Percentiles rank a stretch among this genome's conserved stretches.
phyloP scores from a whole-genome alignment of 2,113 vertebrate genomes.

The Scomber colias region DNA sequence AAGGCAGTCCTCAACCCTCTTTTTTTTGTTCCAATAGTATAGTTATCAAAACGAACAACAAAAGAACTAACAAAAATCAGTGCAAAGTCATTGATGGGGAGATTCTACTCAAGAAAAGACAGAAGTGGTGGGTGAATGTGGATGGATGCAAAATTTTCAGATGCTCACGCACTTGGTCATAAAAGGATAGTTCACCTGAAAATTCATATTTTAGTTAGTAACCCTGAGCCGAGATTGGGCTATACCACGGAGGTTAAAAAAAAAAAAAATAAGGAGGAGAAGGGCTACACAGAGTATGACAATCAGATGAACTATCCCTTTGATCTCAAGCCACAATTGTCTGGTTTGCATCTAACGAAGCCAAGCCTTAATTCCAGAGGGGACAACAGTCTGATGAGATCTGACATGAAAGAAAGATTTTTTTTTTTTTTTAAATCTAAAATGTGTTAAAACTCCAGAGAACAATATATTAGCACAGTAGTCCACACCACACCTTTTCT shows the following conservation, averaged over 20 bases:
- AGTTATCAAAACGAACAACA: constrained; percentile 79
- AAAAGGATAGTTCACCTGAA: constrained; percentile 66
- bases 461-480: constrained; percentile 52
- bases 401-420: constrained; percentile 31
- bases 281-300: constrained; percentile 15
- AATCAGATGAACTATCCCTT: constrained; percentile 64
- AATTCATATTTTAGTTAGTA: constrained; percentile 60
- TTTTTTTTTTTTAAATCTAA: constrained; percentile 48
- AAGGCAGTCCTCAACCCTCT: constrained; percentile 83
- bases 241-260: constrained; percentile 70
- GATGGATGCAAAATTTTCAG: constrained; percentile 82
- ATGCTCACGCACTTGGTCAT: constrained; percentile 71
- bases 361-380: constrained; percentile 73
- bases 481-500: constrained; percentile 70
- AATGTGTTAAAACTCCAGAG: constrained; percentile 73
- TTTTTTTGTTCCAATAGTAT: constrained; percentile 79
- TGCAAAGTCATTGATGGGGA: constrained; percentile 90
- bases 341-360: constrained; percentile 76
- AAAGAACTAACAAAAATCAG: constrained; percentile 88
- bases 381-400: constrained; percentile 77
- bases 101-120: constrained; percentile 82
- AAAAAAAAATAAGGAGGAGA: neutral
- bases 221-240: constrained; percentile 51
- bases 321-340: constrained; percentile 79
- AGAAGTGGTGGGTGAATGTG: constrained; percentile 72